Evolutionary conservation across 2,797 vertebrate species (phyloP).

Genomic region (Agapornis canus): DNA sequence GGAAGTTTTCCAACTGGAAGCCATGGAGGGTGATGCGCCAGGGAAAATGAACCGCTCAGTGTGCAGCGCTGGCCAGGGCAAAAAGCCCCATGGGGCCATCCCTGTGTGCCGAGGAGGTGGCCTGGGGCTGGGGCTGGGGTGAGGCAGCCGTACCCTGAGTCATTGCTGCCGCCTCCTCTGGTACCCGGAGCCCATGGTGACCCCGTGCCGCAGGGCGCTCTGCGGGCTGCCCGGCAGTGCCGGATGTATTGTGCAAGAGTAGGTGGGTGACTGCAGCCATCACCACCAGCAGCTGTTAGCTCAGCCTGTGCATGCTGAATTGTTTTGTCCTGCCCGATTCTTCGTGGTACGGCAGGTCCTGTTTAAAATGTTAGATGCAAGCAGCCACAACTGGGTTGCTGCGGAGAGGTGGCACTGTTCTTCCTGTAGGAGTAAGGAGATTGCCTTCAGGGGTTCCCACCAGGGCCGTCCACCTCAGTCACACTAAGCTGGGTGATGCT

Average conservation of each 20-base stretch:
- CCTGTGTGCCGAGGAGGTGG: neutral
- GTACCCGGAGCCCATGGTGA: neutral
- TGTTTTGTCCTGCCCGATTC: neutral
- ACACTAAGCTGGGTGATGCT: neutral
- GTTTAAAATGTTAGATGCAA: neutral
- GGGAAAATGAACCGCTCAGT: neutral
- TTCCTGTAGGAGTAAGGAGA: neutral
- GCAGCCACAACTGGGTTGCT: neutral
- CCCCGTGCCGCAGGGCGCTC: neutral
- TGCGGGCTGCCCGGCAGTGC: neutral
- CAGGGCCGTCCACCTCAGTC: fast-evolving
- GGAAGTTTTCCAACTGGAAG: neutral
- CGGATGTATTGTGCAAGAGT: slow-evolving; percentile 52
- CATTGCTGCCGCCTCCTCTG: neutral
- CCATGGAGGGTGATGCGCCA: fast-evolving
- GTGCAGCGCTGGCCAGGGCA: fast-evolving
- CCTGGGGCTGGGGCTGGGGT: neutral
- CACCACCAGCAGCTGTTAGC: slow-evolving; percentile 3
- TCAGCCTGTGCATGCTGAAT: neutral
- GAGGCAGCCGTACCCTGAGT: neutral
- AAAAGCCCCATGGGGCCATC: neutral
- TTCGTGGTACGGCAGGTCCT: neutral
- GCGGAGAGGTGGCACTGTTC: neutral
- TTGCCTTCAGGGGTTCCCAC: neutral
- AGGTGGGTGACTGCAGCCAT: slow-evolving; percentile 20